phyloP scores from a whole-genome alignment of 2,797 vertebrate genomes.

The Sciurus carolinensis region DNA sequence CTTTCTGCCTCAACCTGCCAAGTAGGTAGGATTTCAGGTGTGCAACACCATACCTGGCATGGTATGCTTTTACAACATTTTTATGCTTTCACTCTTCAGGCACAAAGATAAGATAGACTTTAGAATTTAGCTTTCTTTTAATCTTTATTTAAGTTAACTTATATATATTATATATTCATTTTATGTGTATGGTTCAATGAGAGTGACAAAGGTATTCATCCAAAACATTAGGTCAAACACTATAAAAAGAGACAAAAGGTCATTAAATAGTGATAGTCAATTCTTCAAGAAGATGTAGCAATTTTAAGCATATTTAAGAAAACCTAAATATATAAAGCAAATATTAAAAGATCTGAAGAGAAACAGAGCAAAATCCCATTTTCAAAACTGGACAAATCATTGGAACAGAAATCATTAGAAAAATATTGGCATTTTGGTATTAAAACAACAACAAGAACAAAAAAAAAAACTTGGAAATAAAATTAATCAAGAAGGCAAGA shows the following conservation, averaged over 20 bases:
- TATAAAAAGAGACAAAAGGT: background rate
- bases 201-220: background rate
- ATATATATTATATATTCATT: background rate
- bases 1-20: too few species aligned
- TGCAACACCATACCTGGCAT: too few species aligned
- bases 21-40: too few species aligned
- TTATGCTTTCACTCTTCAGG: conserved; percentile 5
- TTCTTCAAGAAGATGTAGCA: background rate
- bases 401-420: background rate
- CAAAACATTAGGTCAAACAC: background rate
- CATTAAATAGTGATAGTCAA: background rate
- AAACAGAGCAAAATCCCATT: too few species aligned
- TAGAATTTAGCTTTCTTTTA: background rate
- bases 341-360: background rate
- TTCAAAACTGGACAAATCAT: background rate
- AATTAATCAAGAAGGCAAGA: background rate
- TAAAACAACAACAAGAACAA: background rate
- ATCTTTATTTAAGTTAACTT: background rate
- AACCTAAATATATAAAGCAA: background rate
- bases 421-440: background rate
- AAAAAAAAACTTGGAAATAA: background rate
- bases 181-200: background rate
- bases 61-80: background rate
- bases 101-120: background rate
- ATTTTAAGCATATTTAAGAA: background rate